A percentile compares a stretch with the other conserved stretches of the same genome.
Conservation (phyloP, 1,140 invertebrate genomes). For the Harlomillsia oculata region DNA sequence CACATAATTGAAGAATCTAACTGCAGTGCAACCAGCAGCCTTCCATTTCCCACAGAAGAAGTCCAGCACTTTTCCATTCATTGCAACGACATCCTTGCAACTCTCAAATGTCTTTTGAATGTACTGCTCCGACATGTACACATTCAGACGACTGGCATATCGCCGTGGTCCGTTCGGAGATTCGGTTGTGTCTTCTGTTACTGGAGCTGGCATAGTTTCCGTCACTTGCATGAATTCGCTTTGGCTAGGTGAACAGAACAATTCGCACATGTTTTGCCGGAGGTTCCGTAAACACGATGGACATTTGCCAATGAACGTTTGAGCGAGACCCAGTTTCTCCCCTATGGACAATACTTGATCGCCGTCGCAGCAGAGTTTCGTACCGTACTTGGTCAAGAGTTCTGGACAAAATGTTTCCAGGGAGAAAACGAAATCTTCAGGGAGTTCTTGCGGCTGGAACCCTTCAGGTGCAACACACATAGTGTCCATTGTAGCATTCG, state of each 20-base stretch:
- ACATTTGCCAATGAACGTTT: conserved; percentile 44
- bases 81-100: conserved; percentile 66
- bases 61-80: conserved; percentile 57
- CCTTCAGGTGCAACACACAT: no score
- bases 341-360: conserved; percentile 40
- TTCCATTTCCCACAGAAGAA: conserved; percentile 56
- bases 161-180: no score
- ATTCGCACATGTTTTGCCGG: conserved; percentile 45
- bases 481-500: no score
- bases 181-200: no score
- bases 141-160: conserved; percentile 48
- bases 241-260: conserved; percentile 49
- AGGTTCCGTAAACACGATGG: conserved; percentile 50
- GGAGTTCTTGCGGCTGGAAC: no score
- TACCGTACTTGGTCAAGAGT: conserved; percentile 37
- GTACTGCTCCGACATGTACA: conserved; percentile 57
- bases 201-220: conserved; percentile 12
- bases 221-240: conserved; percentile 51
- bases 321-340: conserved; percentile 39
- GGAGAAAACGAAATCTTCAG: no score
- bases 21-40: conserved; percentile 48
- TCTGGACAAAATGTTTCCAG: conserved; percentile 39
- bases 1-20: conserved; percentile 42
- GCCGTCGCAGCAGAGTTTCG: conserved; percentile 40
- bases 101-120: conserved; percentile 64